Conservation (phyloP, 2,797 vertebrate species). For the Poecilia velifera region DNA sequence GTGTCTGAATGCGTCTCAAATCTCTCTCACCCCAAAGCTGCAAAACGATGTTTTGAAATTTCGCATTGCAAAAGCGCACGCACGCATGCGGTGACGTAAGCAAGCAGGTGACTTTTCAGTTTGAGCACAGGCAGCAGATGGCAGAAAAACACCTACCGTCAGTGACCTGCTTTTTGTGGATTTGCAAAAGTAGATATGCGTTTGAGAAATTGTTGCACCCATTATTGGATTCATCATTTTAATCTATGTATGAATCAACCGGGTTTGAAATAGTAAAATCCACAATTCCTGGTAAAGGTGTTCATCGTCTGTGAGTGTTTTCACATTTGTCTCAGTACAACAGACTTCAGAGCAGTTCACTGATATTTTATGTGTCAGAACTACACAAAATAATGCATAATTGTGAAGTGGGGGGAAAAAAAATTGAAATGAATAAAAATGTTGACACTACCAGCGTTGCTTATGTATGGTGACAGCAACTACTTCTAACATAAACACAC, state of each 20-base stretch:
- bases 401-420: no score
- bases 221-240: not conserved
- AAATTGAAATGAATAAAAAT: no score
- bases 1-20: constrained; percentile 42
- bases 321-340: not conserved
- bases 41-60: not conserved
- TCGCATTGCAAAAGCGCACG: not conserved
- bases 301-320: not conserved
- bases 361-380: no score
- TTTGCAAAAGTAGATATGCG: constrained; percentile 2
- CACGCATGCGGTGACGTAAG: not conserved
- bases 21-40: constrained; percentile 9
- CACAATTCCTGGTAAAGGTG: not conserved
- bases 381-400: no score
- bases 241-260: not conserved
- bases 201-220: constrained; percentile 15
- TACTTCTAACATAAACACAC: not conserved
- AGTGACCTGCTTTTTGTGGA: not conserved
- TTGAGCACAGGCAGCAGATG: constrained; percentile 24
- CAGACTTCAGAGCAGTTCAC: no score
- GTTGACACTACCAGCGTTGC: not conserved
- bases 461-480: not conserved
- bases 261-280: not conserved
- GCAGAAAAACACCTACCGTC: constrained; percentile 16
- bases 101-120: constrained; percentile 1